Base-by-base conservation (phyloP, 2,113 vertebrate genomes). In the Nettapus auritus region DNA sequence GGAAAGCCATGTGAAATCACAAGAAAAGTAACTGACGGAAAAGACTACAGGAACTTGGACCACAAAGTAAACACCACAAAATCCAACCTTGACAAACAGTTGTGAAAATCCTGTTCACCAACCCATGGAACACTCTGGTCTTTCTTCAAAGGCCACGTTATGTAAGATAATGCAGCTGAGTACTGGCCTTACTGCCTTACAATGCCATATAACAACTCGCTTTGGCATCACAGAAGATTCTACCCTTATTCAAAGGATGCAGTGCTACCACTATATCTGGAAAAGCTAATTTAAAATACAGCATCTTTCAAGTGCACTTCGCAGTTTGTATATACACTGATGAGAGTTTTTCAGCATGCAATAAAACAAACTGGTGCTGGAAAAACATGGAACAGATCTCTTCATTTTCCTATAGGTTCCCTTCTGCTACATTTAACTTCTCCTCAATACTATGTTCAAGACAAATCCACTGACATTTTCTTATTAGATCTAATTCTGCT, bases 341-440 rank as follows among this genome's bases (percentile, higher is more conserved):
- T 3, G 2, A 68, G 17, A 33, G 25, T 28, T 59, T 91, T 93
- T 88, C 23, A 77, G 23, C 44, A 56, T 20, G 23, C 8, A 13
- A 77, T 38, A 76, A 89, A 57, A 40, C 13, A 69, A 78, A 48
- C 26, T 19, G 82, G 13, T 0, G 0, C 18, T 56, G n/a, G 19
- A 1, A 8, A 26, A 73, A 84, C 70, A 73, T 1, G 0, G 59
- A n/a, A 3, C 9, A 17, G 10, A 50, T 56, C 9, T 70, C 16
- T 40, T 31, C 4, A 53, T 66, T 55, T 86, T 50, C 60, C 23
- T 34, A 40, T 3, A 69, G 22, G 25, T 57, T 64, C 8, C 33
- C 16, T 48, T 23, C 20, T 80, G 31, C 33, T 80, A 64, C 6
- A 36, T 53, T 78, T 38, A 46, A 57, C 9, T 52, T 79, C 36